Conservation (phyloP, 2,888 invertebrate species). For the Microctonus hyperodae region DNA sequence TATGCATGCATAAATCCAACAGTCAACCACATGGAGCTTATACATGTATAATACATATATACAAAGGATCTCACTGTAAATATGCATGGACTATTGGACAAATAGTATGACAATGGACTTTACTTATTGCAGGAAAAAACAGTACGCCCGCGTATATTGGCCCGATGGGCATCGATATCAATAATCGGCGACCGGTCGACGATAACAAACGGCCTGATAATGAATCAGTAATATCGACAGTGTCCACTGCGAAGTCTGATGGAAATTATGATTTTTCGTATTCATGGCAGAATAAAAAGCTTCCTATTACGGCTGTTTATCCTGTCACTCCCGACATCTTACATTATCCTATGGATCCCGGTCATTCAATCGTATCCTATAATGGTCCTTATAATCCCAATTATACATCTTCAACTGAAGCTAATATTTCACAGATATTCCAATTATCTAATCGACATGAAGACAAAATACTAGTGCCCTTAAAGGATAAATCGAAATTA, state of each 20-base stretch:
- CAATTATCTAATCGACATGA: slow-evolving; percentile 42
- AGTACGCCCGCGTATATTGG: slow-evolving; percentile 52
- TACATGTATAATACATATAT: slow-evolving; percentile 36
- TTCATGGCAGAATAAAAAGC: slow-evolving; percentile 3
- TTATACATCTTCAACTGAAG: slow-evolving; percentile 54
- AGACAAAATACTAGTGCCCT: slow-evolving; percentile 44
- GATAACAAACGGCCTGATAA: slow-evolving; percentile 47
- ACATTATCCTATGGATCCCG: slow-evolving; percentile 59
- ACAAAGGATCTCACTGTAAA: slow-evolving; percentile 45
- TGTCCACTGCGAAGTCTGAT: slow-evolving; percentile 30
- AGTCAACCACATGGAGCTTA: slow-evolving; percentile 36
- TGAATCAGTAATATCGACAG: slow-evolving; percentile 44
- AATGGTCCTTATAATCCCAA: slow-evolving; percentile 64
- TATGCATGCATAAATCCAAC: slow-evolving; percentile 43
- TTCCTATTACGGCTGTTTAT: slow-evolving; percentile 9
- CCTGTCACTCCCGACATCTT: slow-evolving; percentile 23
- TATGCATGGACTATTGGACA: slow-evolving; percentile 41
- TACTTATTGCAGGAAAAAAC: slow-evolving; percentile 59
- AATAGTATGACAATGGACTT: slow-evolving; percentile 39
- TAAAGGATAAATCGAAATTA: slow-evolving; percentile 51
- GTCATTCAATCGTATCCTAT: slow-evolving; percentile 57
- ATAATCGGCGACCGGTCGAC: slow-evolving; percentile 45
- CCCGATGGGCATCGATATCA: slow-evolving; percentile 45
- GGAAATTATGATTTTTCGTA: slow-evolving; percentile 14
- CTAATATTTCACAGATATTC: slow-evolving; percentile 55